A percentile compares a stretch with the other conserved stretches of the same genome.
Conservation (phyloP, 2,888 invertebrate species). For the Stenchaetothrips biformis region DNA sequence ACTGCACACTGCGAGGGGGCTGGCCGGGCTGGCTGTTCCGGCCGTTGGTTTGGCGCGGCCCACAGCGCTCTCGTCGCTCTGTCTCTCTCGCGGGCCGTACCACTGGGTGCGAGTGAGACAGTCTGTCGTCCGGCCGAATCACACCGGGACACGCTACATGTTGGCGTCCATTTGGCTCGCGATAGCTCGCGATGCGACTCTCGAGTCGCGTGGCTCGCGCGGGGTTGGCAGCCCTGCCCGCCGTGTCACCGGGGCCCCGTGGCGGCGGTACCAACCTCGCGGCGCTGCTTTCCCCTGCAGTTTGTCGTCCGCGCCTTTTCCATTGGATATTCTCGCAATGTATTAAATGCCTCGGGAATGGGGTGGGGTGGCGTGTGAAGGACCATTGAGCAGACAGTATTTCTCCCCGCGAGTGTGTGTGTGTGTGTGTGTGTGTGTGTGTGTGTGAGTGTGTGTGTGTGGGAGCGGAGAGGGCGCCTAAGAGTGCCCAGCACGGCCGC, state of each 20-base stretch:
- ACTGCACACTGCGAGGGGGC: constrained; percentile 32
- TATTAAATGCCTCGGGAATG: constrained; percentile 27
- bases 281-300: too few species aligned
- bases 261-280: too few species aligned
- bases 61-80: constrained; percentile 32
- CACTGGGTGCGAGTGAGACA: too few species aligned
- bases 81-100: too few species aligned
- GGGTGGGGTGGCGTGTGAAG: constrained; percentile 5
- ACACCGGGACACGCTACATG: not conserved
- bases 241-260: too few species aligned
- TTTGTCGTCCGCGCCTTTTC: too few species aligned
- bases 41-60: constrained; percentile 8
- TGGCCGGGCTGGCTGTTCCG: constrained; percentile 27
- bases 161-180: constrained; percentile 31
- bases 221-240: too few species aligned
- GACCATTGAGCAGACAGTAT: constrained; percentile 21
- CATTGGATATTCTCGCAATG: constrained; percentile 27
- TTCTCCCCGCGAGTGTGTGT: constrained; percentile 28
- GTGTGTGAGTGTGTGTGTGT: not conserved
- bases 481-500: not conserved
- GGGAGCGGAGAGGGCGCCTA: not conserved
- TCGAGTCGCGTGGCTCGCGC: too few species aligned
- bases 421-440: constrained; percentile 29
- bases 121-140: not conserved
- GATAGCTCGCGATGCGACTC: constrained; percentile 28